A percentile compares a stretch with the other conserved stretches of the same genome.
Evolutionary conservation across 2,113 vertebrate species (phyloP).

Genomic region (Nycticorax nycticorax): DNA sequence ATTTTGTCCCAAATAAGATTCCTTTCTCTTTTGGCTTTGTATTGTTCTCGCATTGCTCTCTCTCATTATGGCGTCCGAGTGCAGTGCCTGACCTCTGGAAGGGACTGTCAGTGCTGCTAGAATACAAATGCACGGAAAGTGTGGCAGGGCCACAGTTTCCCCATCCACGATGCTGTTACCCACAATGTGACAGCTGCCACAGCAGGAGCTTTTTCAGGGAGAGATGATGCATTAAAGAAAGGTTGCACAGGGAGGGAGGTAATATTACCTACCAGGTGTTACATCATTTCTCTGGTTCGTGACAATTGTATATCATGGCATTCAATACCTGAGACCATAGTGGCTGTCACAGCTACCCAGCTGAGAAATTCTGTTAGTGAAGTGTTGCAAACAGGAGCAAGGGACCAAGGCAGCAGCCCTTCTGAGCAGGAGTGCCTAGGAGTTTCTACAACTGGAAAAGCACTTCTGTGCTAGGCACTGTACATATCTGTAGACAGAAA

Average conservation of each 20-base stretch:
- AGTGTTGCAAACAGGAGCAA: neutral
- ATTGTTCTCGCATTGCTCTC: neutral
- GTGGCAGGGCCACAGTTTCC: neutral
- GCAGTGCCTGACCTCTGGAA: neutral
- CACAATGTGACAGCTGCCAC: fast-evolving
- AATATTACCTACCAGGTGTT: neutral
- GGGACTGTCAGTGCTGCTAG: neutral
- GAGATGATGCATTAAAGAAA: neutral
- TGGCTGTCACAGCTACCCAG: neutral
- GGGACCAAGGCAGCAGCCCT: neutral
- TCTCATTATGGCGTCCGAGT: fast-evolving
- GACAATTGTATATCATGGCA: neutral
- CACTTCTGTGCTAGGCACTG: neutral
- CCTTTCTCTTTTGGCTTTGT: neutral
- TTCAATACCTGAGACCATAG: neutral
- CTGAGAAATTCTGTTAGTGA: neutral
- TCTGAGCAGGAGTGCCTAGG: neutral
- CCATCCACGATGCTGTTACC: neutral
- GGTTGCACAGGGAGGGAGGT: neutral
- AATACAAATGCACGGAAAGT: neutral
- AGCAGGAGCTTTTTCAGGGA: neutral
- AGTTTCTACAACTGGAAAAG: neutral
- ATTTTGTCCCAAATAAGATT: neutral
- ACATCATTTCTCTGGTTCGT: neutral
- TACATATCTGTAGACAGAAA: neutral